Percentiles rank a stretch among this genome's conserved stretches.
These are phyloP conservation scores for Cydia pomonella DNA, from an alignment of 1,140 invertebrate genomes.

Conservation along the genomic window DNA sequence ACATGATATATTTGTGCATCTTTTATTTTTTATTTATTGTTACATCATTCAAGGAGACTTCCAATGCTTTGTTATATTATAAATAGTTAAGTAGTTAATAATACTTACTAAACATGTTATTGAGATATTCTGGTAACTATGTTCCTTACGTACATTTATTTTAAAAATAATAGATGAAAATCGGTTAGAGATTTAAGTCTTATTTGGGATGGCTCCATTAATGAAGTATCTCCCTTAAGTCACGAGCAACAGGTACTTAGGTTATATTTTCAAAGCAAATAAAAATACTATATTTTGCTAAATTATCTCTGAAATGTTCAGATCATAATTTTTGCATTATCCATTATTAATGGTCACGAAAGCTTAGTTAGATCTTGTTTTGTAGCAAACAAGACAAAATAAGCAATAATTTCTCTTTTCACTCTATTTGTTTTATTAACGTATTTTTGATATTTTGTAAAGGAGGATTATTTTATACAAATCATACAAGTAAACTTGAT, in stretches of 20 bases:
- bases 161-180: neutral
- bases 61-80: slow-evolving; percentile 20
- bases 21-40: slow-evolving; percentile 38
- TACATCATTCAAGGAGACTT: slow-evolving; percentile 7
- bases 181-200: slow-evolving; percentile 6
- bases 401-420: neutral
- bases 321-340: neutral
- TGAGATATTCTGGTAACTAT: slow-evolving; percentile 1
- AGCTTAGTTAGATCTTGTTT: neutral
- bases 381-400: neutral
- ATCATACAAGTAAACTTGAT: neutral
- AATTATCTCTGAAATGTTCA: neutral
- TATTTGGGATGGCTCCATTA: slow-evolving; percentile 1
- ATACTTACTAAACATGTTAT: slow-evolving; percentile 18
- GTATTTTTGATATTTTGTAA: neutral
- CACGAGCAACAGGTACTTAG: slow-evolving; percentile 28
- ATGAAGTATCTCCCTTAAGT: slow-evolving; percentile 23
- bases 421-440: neutral
- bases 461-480: slow-evolving; percentile 34
- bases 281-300: neutral
- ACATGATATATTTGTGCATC: slow-evolving; percentile 51
- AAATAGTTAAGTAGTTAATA: slow-evolving; percentile 3
- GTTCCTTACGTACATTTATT: neutral
- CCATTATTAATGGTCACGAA: neutral
- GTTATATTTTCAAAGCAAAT: neutral